Evolutionary conservation across 2,797 vertebrate species (phyloP).

Genomic region (Hippocampus kuda): DNA sequence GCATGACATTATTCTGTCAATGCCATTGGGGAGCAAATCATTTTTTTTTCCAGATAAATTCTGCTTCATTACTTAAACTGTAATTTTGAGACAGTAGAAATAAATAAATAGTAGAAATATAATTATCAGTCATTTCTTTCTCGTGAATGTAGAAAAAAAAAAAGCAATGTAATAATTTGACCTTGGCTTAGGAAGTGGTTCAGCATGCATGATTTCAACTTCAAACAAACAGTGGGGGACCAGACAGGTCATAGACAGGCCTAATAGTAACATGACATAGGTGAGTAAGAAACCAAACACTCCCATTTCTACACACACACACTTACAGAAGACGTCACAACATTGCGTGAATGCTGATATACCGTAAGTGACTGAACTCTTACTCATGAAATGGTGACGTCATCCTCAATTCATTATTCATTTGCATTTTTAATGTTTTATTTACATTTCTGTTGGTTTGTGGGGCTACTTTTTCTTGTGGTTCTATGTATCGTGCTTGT

Average conservation of each 20-base stretch:
- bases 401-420: neutral
- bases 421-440: neutral
- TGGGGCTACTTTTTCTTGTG: neutral
- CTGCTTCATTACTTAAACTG: neutral
- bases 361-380: constrained; percentile 31
- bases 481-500: neutral
- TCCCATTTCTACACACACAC: constrained; percentile 31
- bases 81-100: neutral
- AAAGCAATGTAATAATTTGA: neutral
- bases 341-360: constrained; percentile 19
- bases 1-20: neutral
- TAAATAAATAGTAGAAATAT: neutral
- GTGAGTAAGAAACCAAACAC: constrained; percentile 34
- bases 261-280: constrained; percentile 15
- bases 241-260: constrained; percentile 5
- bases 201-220: neutral
- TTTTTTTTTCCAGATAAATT: neutral
- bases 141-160: neutral
- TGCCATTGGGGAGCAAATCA: neutral
- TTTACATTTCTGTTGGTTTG: neutral
- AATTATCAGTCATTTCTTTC: neutral
- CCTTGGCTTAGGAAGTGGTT: neutral
- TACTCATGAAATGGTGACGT: constrained; percentile 11
- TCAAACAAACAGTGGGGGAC: neutral
- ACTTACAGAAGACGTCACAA: constrained; percentile 39